Percentiles rank a stretch among this genome's conserved stretches.
These are phyloP conservation scores for Etheostoma perlongum DNA, from an alignment of 2,797 vertebrate genomes.

Conservation along the genomic window DNA sequence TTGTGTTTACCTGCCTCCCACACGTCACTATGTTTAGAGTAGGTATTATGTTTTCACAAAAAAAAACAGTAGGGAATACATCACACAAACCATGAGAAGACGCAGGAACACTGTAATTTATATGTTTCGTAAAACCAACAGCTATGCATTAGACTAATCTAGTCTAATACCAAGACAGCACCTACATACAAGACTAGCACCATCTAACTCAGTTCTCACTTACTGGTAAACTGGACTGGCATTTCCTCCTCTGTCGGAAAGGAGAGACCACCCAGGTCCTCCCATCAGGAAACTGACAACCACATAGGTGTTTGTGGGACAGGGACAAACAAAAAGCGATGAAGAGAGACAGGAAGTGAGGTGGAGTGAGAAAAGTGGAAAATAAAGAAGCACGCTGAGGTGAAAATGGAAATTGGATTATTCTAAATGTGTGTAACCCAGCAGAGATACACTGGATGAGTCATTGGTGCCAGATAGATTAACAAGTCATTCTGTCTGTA, in stretches of 20 bases:
- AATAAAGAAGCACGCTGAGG: conserved; percentile 46
- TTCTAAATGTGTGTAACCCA: conserved; percentile 17
- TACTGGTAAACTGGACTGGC: conserved; percentile 60
- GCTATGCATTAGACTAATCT: conserved; percentile 12
- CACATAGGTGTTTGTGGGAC: conserved; percentile 22
- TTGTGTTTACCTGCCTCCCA: conserved; percentile 33
- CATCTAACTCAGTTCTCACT: conserved; percentile 65
- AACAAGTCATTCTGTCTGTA: conserved; percentile 10
- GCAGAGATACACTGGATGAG: conserved; percentile 33
- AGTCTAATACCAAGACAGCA: conserved; percentile 15
- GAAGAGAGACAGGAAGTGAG: conserved; percentile 3
- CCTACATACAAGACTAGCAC: background rate
- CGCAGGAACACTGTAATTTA: conserved; percentile 26
- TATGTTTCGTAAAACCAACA: conserved; percentile 10
- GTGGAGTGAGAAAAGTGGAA: conserved; percentile 21
- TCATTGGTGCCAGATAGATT: conserved; percentile 45
- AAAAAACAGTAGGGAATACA: conserved; percentile 23
- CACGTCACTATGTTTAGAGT: background rate
- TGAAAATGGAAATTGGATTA: conserved; percentile 64
- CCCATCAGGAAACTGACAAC: conserved; percentile 91
- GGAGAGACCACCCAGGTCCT: conserved; percentile 94
- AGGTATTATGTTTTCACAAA: conserved; percentile 17
- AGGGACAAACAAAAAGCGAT: conserved; percentile 47
- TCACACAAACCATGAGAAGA: conserved; percentile 8
- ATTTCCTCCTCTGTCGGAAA: conserved; percentile 80